Conservation (phyloP, 2,888 invertebrate species). For the Dusona sp. region DNA sequence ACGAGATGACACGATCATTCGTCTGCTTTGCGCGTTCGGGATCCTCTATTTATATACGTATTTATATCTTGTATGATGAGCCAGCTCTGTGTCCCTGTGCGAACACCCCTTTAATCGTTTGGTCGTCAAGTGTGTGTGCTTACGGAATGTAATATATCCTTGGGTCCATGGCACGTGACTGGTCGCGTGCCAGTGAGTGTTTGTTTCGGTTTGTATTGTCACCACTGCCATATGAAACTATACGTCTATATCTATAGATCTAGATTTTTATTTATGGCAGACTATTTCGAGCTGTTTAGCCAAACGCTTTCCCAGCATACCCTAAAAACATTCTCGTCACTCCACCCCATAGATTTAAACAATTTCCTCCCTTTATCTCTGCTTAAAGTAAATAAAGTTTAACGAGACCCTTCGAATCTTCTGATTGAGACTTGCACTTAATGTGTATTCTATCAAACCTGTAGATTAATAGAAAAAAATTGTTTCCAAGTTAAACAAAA, state of each 20-base stretch:
- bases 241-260: not conserved
- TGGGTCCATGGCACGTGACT: constrained; percentile 87
- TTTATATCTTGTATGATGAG: constrained; percentile 55
- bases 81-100: constrained; percentile 42
- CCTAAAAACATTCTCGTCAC: constrained; percentile 22
- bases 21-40: constrained; percentile 7
- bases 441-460: no score
- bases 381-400: constrained; percentile 77
- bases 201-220: constrained; percentile 85
- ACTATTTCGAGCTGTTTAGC: constrained; percentile 26
- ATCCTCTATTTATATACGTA: constrained; percentile 24
- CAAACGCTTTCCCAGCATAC: constrained; percentile 54
- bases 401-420: constrained; percentile 48
- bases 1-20: constrained; percentile 43
- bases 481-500: not conserved
- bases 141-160: constrained; percentile 84
- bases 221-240: constrained; percentile 80
- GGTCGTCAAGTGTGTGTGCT: constrained; percentile 83
- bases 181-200: constrained; percentile 84
- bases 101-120: constrained; percentile 80
- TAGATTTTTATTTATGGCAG: constrained; percentile 1
- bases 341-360: constrained; percentile 70
- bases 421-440: not conserved
- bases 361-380: constrained; percentile 76
- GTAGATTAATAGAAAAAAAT: not conserved